These are phyloP conservation scores for Scaptomyza tumidula DNA, from an alignment of 2,888 invertebrate species.

Conservation along the genomic window DNA sequence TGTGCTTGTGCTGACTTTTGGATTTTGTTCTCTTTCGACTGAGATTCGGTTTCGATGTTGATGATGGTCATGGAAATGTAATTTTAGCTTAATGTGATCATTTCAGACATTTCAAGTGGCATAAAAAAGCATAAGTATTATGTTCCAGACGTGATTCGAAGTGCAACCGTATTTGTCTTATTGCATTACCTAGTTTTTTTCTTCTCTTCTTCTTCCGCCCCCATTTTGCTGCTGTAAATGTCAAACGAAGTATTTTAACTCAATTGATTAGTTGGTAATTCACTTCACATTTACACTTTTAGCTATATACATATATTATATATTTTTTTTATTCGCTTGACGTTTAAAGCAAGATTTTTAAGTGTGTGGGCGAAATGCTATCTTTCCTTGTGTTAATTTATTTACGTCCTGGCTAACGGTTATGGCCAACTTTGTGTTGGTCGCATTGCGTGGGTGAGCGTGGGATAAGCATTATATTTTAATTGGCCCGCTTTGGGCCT, in stretches of 20 bases:
- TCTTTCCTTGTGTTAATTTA: neutral
- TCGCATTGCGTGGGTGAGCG: neutral
- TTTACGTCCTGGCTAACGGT: neutral
- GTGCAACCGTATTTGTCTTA: neutral
- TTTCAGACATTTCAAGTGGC: conserved; percentile 63
- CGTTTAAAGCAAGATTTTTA: neutral
- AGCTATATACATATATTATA: no score
- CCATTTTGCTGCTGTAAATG: neutral
- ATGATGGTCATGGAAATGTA: conserved; percentile 56
- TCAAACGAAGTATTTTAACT: conserved; percentile 1
- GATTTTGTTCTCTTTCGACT: conserved; percentile 1
- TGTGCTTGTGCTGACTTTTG: neutral
- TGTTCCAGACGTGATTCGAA: conserved; percentile 25
- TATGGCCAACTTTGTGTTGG: neutral
- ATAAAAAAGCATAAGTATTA: conserved; percentile 28
- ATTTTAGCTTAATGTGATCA: conserved; percentile 73
- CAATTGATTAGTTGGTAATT: conserved; percentile 15
- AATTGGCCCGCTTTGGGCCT: conserved; percentile 41
- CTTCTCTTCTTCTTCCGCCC: no score
- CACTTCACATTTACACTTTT: neutral
- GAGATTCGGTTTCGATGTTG: conserved; percentile 21
- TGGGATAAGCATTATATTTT: conserved; percentile 39
- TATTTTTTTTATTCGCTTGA: neutral
- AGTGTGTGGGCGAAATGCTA: neutral
- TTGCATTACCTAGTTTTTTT: no score